These are phyloP conservation scores for Sminthopsis crassicaudata DNA, from an alignment of 2,113 vertebrate genomes.

Conservation along the genomic window DNA sequence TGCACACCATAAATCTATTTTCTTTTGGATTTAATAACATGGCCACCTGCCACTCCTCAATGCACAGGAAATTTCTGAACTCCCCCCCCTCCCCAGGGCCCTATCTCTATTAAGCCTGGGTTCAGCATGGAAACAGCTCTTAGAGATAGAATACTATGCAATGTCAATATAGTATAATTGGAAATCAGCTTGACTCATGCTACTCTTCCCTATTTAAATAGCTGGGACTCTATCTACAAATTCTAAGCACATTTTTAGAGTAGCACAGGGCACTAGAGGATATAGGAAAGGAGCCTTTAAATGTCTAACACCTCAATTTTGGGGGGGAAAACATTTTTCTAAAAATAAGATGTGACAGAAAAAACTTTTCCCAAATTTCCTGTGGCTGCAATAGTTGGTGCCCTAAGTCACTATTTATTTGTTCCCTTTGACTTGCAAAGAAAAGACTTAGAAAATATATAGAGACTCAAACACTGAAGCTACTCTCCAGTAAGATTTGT, in stretches of 20 bases:
- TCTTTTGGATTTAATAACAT: neutral
- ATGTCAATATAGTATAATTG: neutral
- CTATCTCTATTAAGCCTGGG: neutral
- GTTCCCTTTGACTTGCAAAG: conserved; percentile 17
- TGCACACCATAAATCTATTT: neutral
- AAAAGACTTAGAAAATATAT: conserved; percentile 24
- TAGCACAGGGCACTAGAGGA: conserved; percentile 6
- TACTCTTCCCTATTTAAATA: conserved; percentile 18
- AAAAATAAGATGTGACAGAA: conserved; percentile 51
- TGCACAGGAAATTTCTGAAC: neutral
- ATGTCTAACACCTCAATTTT: neutral
- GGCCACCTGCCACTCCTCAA: neutral
- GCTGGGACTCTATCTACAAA: neutral
- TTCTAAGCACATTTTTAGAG: conserved; percentile 18
- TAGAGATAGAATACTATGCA: neutral
- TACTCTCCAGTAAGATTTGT: neutral
- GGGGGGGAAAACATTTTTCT: neutral
- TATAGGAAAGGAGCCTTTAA: conserved; percentile 23
- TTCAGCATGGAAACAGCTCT: neutral
- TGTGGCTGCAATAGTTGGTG: conserved; percentile 6
- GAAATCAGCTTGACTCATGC: neutral
- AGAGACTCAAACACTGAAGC: neutral
- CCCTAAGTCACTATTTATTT: conserved; percentile 11
- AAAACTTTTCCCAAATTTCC: conserved; percentile 25
- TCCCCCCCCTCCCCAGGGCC: neutral